A percentile compares a stretch with the other conserved stretches of the same genome.
phyloP scores from a whole-genome alignment of 2,797 vertebrate species.

The Taeniopygia guttata region DNA sequence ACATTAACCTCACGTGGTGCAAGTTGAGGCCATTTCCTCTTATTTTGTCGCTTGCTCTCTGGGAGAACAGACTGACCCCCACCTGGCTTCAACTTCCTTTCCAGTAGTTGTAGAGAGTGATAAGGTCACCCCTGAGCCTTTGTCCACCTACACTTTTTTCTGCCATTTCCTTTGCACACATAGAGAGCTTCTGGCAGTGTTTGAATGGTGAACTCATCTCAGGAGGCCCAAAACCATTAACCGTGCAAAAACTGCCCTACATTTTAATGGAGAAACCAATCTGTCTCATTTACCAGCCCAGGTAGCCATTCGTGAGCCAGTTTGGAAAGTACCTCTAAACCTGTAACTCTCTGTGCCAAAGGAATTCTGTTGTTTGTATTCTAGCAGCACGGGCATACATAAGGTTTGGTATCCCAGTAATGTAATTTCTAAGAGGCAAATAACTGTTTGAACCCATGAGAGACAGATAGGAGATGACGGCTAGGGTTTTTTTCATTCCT shows the following conservation, averaged over 20 bases:
- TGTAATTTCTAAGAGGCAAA: background rate
- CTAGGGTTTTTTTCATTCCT: background rate
- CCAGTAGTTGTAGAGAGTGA: too few relatives aligned
- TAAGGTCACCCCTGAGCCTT: too few relatives aligned
- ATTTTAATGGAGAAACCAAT: background rate
- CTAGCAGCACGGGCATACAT: background rate
- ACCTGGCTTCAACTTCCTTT: background rate
- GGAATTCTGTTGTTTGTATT: background rate
- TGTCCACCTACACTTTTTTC: background rate
- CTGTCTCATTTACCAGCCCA: background rate
- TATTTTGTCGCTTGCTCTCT: background rate
- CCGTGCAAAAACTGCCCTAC: background rate
- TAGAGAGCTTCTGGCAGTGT: background rate
- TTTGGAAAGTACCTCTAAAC: background rate
- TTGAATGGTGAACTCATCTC: background rate
- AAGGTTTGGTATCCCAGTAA: background rate
- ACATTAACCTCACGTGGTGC: fast-evolving
- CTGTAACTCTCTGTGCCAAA: background rate
- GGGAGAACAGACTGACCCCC: background rate
- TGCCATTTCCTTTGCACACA: background rate
- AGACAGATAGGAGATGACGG: background rate
- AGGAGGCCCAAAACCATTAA: background rate
- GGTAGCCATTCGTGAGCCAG: background rate
- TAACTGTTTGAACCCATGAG: background rate
- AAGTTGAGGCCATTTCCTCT: background rate